Base-by-base conservation (phyloP, 2,888 invertebrate genomes). In the Labia minor region DNA sequence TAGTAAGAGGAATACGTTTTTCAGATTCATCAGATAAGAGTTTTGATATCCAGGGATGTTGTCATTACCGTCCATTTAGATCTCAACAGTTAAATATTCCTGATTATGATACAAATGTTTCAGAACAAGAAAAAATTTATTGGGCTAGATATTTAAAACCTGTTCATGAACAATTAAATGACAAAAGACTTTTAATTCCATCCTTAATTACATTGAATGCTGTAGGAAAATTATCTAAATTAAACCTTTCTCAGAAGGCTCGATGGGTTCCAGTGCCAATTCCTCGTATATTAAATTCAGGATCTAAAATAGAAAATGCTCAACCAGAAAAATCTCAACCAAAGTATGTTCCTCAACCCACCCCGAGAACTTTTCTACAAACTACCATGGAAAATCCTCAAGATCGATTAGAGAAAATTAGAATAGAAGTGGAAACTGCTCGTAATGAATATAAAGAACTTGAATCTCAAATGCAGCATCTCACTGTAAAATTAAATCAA, bases 131-230 rank as follows among this genome's bases (percentile, higher is more conserved):
- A 62, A 75, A 76, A 68, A 72, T 76, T 66, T 78, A 78, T 71
- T 76, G 76, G 75, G 72, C 75, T 66, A 74, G 74, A 67, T 71
- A 74, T 69, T 71, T 77, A 49, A 74, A 76, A 8, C 74, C 73
- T 66, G 75, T 78, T 10, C 76, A 76, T n/a, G 73, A 73, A 69
- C 78, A 78, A 67, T 78, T 77, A 71, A 49, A 16, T n/a, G 67
- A 71, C 10, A 65, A 67, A 64, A 72, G 71, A 66, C 72, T 75
- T 69, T 71, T 78, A 63, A 74, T 78, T 66, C 75, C 77, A 11
- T 78, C 78, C 10, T 69, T 77, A 64, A 19, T 49, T 8, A 19
- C 65, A 19, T 49, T 16, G 10, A 65, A 70, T 49, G 14, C 49
- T 3, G 2, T 3, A 3, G 49, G 14, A 16, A 49, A 49, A 49